These are phyloP conservation scores for Rhagoletis pomonella DNA, from an alignment of 1,140 invertebrate genomes.

Conservation along the genomic window DNA sequence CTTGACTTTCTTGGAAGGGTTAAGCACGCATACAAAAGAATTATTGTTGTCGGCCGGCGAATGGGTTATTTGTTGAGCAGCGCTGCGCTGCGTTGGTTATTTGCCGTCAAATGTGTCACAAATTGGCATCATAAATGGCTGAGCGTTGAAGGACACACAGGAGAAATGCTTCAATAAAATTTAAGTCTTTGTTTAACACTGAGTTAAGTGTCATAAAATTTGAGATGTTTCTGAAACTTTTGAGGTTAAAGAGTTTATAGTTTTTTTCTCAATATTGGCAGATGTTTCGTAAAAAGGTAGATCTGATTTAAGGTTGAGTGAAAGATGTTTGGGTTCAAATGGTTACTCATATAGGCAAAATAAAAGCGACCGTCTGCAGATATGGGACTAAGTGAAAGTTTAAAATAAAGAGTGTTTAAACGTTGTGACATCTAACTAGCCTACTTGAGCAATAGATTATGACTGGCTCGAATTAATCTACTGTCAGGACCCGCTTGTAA, in stretches of 20 bases:
- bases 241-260: neutral
- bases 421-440: too few species aligned
- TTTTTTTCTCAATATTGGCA: neutral
- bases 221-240: neutral
- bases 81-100: neutral
- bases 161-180: slow-evolving; percentile 17
- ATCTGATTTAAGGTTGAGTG: neutral
- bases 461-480: too few species aligned
- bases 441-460: too few species aligned
- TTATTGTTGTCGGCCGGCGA: neutral
- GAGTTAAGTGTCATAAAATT: neutral
- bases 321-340: neutral
- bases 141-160: neutral
- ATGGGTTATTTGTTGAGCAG: neutral
- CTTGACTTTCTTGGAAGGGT: slow-evolving; percentile 45
- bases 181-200: neutral
- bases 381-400: too few species aligned
- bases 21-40: neutral
- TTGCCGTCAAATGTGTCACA: slow-evolving; percentile 28
- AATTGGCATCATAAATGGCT: slow-evolving; percentile 15
- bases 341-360: too few species aligned
- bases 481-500: too few species aligned
- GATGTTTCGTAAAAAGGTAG: neutral
- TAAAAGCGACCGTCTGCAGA: too few species aligned
- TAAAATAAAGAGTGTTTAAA: too few species aligned